phyloP scores from a whole-genome alignment of 2,797 vertebrate genomes.

The Aldrovandia affinis region DNA sequence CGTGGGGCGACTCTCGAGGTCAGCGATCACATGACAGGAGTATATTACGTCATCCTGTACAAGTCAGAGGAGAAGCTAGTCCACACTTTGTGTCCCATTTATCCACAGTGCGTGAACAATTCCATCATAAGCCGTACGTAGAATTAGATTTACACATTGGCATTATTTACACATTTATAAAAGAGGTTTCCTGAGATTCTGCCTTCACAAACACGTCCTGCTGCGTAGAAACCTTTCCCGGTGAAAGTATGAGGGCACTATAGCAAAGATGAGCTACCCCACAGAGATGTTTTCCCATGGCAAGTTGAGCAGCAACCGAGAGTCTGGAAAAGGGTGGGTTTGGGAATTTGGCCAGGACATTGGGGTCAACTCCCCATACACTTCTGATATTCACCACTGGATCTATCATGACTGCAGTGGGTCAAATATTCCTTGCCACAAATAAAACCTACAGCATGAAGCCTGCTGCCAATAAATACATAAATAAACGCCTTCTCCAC shows the following conservation, averaged over 20 bases:
- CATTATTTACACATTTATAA: too few species aligned
- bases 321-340: not conserved
- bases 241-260: not conserved
- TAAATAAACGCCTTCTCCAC: too few species aligned
- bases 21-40: not conserved
- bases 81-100: not conserved
- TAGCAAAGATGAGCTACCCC: not conserved
- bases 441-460: not conserved
- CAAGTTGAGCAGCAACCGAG: not conserved
- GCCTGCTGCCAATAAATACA: not conserved
- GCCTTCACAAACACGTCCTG: not conserved
- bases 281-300: not conserved
- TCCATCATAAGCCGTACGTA: not conserved
- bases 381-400: conserved; percentile 3
- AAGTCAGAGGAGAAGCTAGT: not conserved
- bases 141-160: not conserved
- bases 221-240: not conserved
- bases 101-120: not conserved
- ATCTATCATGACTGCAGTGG: conserved; percentile 4
- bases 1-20: too few species aligned
- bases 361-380: not conserved
- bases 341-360: conserved; percentile 4
- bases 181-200: not conserved
- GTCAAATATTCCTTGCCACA: not conserved
- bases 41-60: not conserved